phyloP scores from a whole-genome alignment of 2,888 invertebrate species.

The Cosmia trapezina region DNA sequence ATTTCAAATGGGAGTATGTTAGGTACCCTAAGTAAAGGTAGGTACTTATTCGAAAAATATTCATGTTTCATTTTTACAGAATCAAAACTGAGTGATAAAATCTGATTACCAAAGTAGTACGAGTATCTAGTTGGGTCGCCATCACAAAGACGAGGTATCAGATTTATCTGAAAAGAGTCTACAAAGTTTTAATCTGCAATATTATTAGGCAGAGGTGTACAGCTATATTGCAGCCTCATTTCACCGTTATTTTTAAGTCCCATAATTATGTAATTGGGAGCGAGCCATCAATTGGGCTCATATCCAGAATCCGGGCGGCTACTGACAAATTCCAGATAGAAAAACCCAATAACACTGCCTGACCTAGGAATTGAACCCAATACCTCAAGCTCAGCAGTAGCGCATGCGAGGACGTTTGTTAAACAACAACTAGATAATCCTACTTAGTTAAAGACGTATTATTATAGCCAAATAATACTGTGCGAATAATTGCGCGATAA shows the following conservation, averaged over 20 bases:
- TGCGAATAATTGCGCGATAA: too few relatives aligned
- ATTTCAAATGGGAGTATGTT: conserved; percentile 3
- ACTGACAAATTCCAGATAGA: background rate
- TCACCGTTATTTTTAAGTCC: too few relatives aligned
- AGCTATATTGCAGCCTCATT: too few relatives aligned
- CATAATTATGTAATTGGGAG: too few relatives aligned
- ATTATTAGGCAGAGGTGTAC: too few relatives aligned
- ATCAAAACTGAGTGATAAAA: background rate
- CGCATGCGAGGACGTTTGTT: background rate
- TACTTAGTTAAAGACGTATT: background rate
- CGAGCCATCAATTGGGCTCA: too few relatives aligned
- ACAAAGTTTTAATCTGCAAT: background rate
- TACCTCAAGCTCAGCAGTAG: background rate
- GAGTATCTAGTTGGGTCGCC: background rate
- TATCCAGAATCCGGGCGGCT: background rate
- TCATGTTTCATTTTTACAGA: conserved; percentile 9
- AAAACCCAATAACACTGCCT: background rate
- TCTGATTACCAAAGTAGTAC: background rate
- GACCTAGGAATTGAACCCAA: background rate
- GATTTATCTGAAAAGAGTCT: background rate
- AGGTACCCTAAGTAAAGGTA: background rate
- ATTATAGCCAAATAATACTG: too few relatives aligned
- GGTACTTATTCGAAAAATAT: conserved; percentile 2
- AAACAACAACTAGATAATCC: background rate
- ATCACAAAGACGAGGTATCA: background rate